These are phyloP conservation scores for Asarcornis scutulata DNA, from an alignment of 2,113 vertebrate species.

Conservation along the genomic window DNA sequence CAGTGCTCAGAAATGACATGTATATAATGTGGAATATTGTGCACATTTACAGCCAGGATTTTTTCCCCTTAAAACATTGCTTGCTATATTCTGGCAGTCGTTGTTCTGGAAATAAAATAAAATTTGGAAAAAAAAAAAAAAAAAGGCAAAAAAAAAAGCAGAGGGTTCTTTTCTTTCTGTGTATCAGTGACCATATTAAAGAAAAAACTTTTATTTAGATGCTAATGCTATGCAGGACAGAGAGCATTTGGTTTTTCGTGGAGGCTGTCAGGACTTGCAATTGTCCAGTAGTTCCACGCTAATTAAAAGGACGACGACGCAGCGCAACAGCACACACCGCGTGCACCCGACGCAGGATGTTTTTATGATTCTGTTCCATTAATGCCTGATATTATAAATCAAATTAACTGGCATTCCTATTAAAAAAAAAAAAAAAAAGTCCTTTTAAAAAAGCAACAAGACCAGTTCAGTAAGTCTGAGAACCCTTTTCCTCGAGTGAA, in stretches of 20 bases:
- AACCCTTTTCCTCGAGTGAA: slow-evolving; percentile 29
- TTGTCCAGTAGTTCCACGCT: not conserved
- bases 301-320: slow-evolving; percentile 47
- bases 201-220: slow-evolving; percentile 27
- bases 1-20: slow-evolving; percentile 94
- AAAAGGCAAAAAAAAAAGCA: not conserved
- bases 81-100: slow-evolving; percentile 65
- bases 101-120: slow-evolving; percentile 45
- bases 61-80: slow-evolving; percentile 69
- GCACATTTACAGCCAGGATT: slow-evolving; percentile 93
- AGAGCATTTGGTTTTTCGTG: not conserved
- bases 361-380: slow-evolving; percentile 63
- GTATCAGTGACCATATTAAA: not conserved
- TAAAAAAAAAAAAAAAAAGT: not conserved
- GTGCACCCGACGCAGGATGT: not conserved
- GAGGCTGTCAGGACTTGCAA: slow-evolving; percentile 12
- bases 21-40: slow-evolving; percentile 99
- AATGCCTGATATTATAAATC: slow-evolving; percentile 67
- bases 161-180: slow-evolving; percentile 19
- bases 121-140: not conserved
- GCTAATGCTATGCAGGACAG: not conserved
- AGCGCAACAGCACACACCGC: not conserved
- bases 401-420: slow-evolving; percentile 71
- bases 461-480: slow-evolving; percentile 10
- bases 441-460: slow-evolving; percentile 11